These are phyloP conservation scores for Galemys pyrenaicus DNA, from an alignment of 2,113 vertebrate genomes.

Conservation along the genomic window DNA sequence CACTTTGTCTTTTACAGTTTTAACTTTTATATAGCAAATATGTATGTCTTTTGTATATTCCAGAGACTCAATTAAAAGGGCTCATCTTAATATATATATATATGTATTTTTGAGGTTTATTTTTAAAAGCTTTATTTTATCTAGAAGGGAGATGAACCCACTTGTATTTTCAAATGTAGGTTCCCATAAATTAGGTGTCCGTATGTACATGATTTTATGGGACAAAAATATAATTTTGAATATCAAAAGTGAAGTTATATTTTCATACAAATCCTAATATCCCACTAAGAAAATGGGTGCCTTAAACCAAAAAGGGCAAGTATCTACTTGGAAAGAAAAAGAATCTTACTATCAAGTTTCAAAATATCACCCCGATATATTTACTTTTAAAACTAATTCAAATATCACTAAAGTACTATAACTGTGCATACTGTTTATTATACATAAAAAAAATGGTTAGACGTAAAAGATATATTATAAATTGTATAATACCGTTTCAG, in stretches of 20 bases:
- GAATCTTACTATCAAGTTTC: conserved; percentile 24
- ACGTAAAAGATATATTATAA: neutral
- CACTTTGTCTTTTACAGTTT: neutral
- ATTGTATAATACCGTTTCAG: neutral
- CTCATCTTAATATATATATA: neutral
- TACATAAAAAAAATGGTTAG: neutral
- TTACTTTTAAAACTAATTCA: conserved; percentile 45
- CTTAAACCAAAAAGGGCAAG: neutral
- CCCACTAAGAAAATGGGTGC: neutral
- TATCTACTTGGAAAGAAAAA: conserved; percentile 15
- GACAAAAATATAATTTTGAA: conserved; percentile 53
- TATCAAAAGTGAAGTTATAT: conserved; percentile 39
- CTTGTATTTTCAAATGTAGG: neutral
- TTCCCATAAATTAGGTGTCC: too few relatives aligned
- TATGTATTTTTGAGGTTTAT: neutral
- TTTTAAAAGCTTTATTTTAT: neutral
- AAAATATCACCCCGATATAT: conserved; percentile 19
- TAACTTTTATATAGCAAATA: neutral
- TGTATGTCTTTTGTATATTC: neutral
- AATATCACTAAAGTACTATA: neutral
- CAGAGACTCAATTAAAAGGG: neutral
- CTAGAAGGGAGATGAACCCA: neutral
- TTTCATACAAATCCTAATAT: conserved; percentile 36
- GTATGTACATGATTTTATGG: neutral
- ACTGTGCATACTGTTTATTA: neutral